These are phyloP conservation scores for Callospermophilus lateralis DNA, from an alignment of 2,113 vertebrate genomes.

Conservation along the genomic window DNA sequence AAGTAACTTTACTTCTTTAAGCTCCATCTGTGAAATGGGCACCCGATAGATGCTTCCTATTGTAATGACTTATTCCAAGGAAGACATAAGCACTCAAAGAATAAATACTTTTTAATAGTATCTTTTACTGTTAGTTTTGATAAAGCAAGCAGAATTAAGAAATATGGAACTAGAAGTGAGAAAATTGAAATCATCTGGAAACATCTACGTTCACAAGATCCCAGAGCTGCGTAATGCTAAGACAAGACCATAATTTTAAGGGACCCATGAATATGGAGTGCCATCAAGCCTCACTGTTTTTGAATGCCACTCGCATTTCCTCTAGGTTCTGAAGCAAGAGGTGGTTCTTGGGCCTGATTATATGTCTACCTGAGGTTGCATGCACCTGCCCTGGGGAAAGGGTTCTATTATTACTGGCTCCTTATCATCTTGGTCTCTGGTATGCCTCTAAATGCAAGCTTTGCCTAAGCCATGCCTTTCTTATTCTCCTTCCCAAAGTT, in stretches of 20 bases:
- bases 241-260: not conserved
- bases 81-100: not conserved
- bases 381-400: not conserved
- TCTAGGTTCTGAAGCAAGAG: not conserved
- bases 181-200: not conserved
- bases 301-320: not conserved
- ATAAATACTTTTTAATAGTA: conserved; percentile 10
- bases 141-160: not conserved
- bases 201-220: not conserved
- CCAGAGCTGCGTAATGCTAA: not conserved
- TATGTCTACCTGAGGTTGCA: not conserved
- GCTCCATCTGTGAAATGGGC: not conserved
- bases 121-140: conserved; percentile 1
- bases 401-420: not conserved
- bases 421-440: not conserved
- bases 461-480: not conserved
- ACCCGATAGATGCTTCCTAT: not conserved
- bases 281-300: not conserved
- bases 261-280: not conserved
- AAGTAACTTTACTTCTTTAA: not conserved
- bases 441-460: conserved; percentile 56
- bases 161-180: not conserved
- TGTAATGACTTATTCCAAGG: not conserved
- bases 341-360: not conserved
- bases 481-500: conserved; percentile 24